These are phyloP conservation scores for Pseudopodoces humilis DNA, from an alignment of 2,113 vertebrate species.

Conservation along the genomic window DNA sequence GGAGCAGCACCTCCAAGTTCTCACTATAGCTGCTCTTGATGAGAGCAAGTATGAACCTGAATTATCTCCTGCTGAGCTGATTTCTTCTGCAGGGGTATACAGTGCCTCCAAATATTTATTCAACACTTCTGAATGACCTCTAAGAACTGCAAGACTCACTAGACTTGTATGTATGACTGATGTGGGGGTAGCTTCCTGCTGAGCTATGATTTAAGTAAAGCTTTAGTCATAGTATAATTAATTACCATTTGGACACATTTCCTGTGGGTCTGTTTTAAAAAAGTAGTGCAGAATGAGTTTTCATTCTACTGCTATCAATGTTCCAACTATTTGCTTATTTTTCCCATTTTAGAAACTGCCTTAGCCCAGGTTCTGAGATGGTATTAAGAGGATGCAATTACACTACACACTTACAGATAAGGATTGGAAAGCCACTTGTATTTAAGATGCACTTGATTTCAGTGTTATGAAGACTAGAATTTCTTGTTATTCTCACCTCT, in stretches of 20 bases:
- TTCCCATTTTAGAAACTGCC: background rate
- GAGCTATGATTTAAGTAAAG: background rate
- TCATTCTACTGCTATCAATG: background rate
- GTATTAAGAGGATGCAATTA: background rate
- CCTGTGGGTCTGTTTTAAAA: background rate
- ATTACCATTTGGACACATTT: background rate
- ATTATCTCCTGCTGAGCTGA: background rate
- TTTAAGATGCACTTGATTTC: slow-evolving; percentile 12
- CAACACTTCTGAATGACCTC: background rate
- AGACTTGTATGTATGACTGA: background rate
- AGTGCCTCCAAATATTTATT: background rate
- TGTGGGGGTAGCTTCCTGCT: background rate
- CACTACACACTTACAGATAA: background rate
- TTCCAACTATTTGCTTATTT: background rate
- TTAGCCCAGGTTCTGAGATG: background rate
- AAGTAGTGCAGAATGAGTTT: background rate
- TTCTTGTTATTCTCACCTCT: background rate
- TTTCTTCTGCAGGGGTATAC: background rate
- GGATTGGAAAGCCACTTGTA: background rate
- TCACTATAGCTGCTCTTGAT: background rate
- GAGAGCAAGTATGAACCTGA: background rate
- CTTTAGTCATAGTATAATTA: background rate
- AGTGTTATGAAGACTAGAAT: background rate
- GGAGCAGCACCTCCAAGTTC: background rate
- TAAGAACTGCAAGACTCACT: background rate